Conservation (phyloP, 2,888 invertebrate species). For the Chorisops tibialis region DNA sequence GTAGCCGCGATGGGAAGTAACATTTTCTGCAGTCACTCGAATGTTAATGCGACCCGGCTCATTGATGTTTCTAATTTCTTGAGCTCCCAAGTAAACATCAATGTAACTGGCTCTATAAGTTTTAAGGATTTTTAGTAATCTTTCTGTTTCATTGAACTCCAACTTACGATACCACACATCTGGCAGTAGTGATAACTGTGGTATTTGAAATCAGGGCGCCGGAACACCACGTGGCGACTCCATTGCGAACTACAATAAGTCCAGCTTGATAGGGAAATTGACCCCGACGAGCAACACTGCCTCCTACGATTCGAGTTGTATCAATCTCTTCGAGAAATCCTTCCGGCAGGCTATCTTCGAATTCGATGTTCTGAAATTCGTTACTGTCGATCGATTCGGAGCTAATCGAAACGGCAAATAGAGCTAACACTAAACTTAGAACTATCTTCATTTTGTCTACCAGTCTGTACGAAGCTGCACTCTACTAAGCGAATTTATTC, state of each 20-base stretch:
- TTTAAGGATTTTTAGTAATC: not conserved
- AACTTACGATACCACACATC: not conserved
- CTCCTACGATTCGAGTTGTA: not conserved
- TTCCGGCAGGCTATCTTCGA: not conserved
- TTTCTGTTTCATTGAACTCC: not conserved
- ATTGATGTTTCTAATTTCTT: not conserved
- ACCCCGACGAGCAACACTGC: not conserved
- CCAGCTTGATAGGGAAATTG: conserved; percentile 4
- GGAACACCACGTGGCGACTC: not conserved
- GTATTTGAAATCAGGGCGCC: conserved; percentile 2
- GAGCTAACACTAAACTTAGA: not conserved
- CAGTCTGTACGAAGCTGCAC: not conserved
- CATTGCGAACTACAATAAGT: not conserved
- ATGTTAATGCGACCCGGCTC: not conserved
- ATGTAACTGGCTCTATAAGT: not conserved
- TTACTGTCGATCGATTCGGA: not conserved
- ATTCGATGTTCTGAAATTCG: too few species aligned
- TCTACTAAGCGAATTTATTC: not conserved
- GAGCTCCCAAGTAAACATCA: not conserved
- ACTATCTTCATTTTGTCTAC: not conserved
- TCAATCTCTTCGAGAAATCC: not conserved
- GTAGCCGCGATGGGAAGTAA: not conserved
- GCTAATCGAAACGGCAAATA: not conserved
- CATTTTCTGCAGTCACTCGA: not conserved
- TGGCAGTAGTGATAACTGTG: not conserved